These are phyloP conservation scores for Cichlasoma orientale DNA, from an alignment of 2,797 vertebrate genomes.

Conservation along the genomic window DNA sequence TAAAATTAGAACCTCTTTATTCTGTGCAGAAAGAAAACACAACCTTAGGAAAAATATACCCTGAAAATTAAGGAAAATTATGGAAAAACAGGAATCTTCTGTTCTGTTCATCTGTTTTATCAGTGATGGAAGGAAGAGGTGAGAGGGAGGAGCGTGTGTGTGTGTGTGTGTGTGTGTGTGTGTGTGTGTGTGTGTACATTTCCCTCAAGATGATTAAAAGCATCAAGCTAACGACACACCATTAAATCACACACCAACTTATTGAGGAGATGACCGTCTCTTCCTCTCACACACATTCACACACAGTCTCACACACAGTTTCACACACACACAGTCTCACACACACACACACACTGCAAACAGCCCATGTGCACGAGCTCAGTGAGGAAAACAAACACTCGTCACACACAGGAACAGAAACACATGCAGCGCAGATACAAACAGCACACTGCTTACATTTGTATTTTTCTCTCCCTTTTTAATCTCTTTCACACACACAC, in stretches of 20 bases:
- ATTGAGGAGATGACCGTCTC: slow-evolving; percentile 38
- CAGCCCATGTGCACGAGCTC: slow-evolving; percentile 31
- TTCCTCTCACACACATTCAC: background rate
- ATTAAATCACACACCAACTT: slow-evolving; percentile 55
- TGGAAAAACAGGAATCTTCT: background rate
- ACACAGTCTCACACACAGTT: slow-evolving; percentile 14
- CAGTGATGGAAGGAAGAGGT: slow-evolving; percentile 12
- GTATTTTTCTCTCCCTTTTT: background rate
- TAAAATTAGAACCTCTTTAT: background rate
- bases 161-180: background rate
- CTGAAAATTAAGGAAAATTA: background rate
- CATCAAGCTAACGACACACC: slow-evolving; percentile 46
- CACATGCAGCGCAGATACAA: background rate
- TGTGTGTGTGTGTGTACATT: slow-evolving; percentile 22
- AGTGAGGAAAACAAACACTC: slow-evolving; percentile 11
- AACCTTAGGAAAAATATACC: background rate
- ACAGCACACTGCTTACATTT: background rate
- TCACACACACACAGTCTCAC: slow-evolving; percentile 5
- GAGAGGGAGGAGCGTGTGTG: background rate
- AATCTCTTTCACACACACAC: background rate
- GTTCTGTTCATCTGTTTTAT: too few species aligned
- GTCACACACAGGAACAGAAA: background rate
- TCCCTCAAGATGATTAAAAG: slow-evolving; percentile 70
- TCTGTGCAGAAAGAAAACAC: background rate
- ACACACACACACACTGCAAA: slow-evolving; percentile 12